Conservation (phyloP, 2,888 invertebrate species). For the Lasius platythorax region DNA sequence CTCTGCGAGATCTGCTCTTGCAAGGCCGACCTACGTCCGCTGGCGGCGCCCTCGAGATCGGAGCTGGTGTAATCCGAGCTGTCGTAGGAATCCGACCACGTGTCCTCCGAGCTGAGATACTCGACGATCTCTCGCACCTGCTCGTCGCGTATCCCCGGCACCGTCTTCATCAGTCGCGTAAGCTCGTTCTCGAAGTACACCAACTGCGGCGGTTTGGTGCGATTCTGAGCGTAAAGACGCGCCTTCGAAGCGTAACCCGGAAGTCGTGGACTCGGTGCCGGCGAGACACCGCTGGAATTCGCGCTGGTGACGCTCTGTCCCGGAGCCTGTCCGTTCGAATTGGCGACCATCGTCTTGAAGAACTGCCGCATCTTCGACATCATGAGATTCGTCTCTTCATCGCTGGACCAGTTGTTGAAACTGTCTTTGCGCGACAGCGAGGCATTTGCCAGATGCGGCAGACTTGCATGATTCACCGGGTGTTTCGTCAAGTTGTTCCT, state of each 20-base stretch:
- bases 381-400: constrained; percentile 97
- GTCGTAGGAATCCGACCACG: constrained; percentile 97
- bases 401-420: constrained; percentile 97
- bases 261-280: constrained; percentile 88
- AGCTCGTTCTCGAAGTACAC: constrained; percentile 96
- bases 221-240: constrained; percentile 85
- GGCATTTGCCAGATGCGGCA: constrained; percentile 87
- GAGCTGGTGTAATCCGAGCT: constrained; percentile 97
- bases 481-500: constrained; percentile 61
- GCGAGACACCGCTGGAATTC: constrained; percentile 82
- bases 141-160: constrained; percentile 95
- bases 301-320: constrained; percentile 83
- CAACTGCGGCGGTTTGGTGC: constrained; percentile 93
- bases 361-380: constrained; percentile 98
- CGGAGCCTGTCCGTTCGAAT: constrained; percentile 80
- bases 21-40: constrained; percentile 89
- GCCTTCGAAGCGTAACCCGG: constrained; percentile 79
- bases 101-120: constrained; percentile 96
- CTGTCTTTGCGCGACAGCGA: constrained; percentile 94
- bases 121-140: constrained; percentile 97
- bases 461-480: constrained; percentile 81
- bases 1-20: constrained; percentile 95
- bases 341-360: constrained; percentile 96
- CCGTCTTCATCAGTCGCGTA: constrained; percentile 96
- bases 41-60: constrained; percentile 91